phyloP scores from a whole-genome alignment of 2,113 vertebrate genomes.

The Deroptyus accipitrinus region DNA sequence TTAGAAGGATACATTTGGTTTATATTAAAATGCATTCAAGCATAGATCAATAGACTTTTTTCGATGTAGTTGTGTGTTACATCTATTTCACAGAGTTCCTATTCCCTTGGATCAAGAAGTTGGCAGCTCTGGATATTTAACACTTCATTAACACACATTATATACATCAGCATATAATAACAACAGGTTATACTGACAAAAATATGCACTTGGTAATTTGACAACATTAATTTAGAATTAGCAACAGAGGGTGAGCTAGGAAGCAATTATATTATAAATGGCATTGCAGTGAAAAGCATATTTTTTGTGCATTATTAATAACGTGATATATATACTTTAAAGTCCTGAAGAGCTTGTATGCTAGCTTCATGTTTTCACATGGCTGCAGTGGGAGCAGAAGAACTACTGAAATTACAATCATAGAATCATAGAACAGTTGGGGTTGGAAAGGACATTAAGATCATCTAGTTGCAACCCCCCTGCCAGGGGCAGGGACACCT shows the following conservation, averaged over 20 bases:
- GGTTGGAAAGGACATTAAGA: too few species aligned
- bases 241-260: neutral
- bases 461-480: too few species aligned
- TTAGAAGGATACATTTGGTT: neutral
- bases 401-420: neutral
- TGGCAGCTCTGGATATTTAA: constrained; percentile 20
- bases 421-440: too few species aligned
- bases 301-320: neutral
- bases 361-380: neutral
- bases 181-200: constrained; percentile 3
- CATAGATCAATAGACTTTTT: neutral
- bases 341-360: neutral
- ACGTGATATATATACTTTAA: neutral
- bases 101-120: neutral
- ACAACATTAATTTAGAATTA: constrained; percentile 17
- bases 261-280: neutral
- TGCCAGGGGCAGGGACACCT: too few species aligned
- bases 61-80: neutral
- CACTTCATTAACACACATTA: constrained; percentile 13
- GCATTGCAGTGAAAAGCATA: neutral
- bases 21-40: neutral
- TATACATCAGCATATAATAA: neutral
- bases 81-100: neutral
- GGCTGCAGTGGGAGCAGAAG: neutral
- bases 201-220: neutral